These are phyloP conservation scores for Drosophila guanche DNA, from an alignment of 1,140 invertebrate genomes.

Conservation along the genomic window DNA sequence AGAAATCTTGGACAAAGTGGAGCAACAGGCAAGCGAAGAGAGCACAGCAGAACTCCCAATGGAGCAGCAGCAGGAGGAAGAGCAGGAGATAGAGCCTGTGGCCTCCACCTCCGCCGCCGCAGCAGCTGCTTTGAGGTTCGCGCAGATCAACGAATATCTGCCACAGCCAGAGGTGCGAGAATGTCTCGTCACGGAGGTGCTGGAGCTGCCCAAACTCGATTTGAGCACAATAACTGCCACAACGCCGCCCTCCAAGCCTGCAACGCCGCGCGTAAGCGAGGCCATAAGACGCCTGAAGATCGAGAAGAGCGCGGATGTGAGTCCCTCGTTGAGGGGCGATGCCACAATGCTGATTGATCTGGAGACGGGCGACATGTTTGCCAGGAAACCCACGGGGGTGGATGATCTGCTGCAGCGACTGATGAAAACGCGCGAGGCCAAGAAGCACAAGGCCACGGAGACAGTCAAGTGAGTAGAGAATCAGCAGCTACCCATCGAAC, in stretches of 20 bases:
- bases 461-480: constrained; percentile 58
- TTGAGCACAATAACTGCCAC: constrained; percentile 57
- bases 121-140: background rate
- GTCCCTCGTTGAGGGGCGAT: constrained; percentile 83
- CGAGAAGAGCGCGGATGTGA: constrained; percentile 56
- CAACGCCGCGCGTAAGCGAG: constrained; percentile 55
- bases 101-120: constrained; percentile 15
- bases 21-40: background rate
- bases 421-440: constrained; percentile 84
- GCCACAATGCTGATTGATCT: constrained; percentile 86
- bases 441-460: constrained; percentile 74
- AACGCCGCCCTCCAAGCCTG: constrained; percentile 52
- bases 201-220: constrained; percentile 72
- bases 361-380: constrained; percentile 74
- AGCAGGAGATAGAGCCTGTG: constrained; percentile 1
- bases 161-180: background rate
- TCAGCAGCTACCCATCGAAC: too few species aligned
- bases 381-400: constrained; percentile 84
- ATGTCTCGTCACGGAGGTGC: constrained; percentile 65
- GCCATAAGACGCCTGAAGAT: constrained; percentile 51
- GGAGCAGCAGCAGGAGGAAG: background rate
- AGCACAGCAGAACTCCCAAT: background rate
- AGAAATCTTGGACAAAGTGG: background rate
- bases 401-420: constrained; percentile 85
- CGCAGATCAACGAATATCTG: background rate